phyloP scores from a whole-genome alignment of 2,113 vertebrate genomes.

The Calonectris borealis region DNA sequence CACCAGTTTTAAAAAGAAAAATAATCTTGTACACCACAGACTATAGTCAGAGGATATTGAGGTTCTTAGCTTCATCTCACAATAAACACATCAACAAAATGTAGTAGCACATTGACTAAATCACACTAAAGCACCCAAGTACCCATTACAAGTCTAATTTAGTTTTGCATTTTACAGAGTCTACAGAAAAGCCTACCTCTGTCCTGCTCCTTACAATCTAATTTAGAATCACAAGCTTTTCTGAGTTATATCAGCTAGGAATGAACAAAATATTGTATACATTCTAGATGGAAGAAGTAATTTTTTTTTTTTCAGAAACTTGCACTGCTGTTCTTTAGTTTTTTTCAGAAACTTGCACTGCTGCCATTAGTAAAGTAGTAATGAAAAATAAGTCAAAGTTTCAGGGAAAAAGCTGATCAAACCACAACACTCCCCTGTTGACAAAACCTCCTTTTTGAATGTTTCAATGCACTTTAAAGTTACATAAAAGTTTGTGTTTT shows the following conservation, averaged over 20 bases:
- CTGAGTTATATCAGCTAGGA: background rate
- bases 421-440: background rate
- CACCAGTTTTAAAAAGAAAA: background rate
- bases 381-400: background rate
- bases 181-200: background rate
- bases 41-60: background rate
- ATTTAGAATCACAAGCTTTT: background rate
- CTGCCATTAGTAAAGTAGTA: background rate
- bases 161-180: background rate
- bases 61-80: background rate
- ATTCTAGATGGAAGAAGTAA: background rate
- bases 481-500: background rate
- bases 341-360: background rate
- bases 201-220: background rate
- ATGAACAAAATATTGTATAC: background rate
- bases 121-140: background rate
- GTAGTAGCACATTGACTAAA: background rate
- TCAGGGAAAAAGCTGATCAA: background rate
- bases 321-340: too few species aligned
- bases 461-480: background rate
- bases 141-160: background rate
- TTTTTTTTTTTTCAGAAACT: background rate
- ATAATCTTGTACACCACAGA: background rate
- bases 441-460: background rate
- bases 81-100: background rate